Evolutionary conservation across 2,113 vertebrate genomes (phyloP), one percentile per base, ranked within the genome.

Genomic region (Myrmecophaga tridactyla): DNA sequence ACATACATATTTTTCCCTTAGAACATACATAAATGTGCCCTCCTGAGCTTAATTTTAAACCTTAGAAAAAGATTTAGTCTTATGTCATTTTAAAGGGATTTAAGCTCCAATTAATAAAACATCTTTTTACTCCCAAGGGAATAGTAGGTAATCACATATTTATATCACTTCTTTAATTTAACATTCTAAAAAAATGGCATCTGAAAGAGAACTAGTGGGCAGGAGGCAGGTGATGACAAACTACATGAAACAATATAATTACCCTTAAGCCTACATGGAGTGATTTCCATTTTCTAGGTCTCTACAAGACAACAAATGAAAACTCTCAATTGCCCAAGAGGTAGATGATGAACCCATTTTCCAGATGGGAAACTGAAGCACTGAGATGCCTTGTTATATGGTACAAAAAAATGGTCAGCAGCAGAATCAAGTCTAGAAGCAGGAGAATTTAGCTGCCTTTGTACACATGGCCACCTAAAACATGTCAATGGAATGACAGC

Each of bases 291-390:
- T 85, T 92, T 70, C 51, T 29, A 73, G 25, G 80, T 91, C 41
- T 56, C 80, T 78, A 69, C 6, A 39, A 90, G 81, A 73, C 4
- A 77, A 14, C 46, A 82, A 85, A 88, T 70, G n/a, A 93, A 93
- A 95, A 48, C 46, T 62, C 21, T 88, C 27, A 89, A 4, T 70
- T 86, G 10, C 81, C 87, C 3, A 75, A 91, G 96, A 95, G 93
- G 96, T 96, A 97, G 92, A 94, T 34, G 17, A 87, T 53, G 58
- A 95, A 76, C 34, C 77, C 53, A 69, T 93, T 96, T 81, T 93
- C 29, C 70, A 96, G 82, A 53, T 18, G 20, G 87, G 77, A 96
- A 96, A 89, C 46, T 43, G 60, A 94, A 78, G 53, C 78, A 83
- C 21, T 69, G 46, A 51, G 43, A 81, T 86, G 27, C 58, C 43